Evolutionary conservation across 2,113 vertebrate genomes (phyloP), one percentile per base, ranked within the genome.

Genomic region (Dinomys branickii): DNA sequence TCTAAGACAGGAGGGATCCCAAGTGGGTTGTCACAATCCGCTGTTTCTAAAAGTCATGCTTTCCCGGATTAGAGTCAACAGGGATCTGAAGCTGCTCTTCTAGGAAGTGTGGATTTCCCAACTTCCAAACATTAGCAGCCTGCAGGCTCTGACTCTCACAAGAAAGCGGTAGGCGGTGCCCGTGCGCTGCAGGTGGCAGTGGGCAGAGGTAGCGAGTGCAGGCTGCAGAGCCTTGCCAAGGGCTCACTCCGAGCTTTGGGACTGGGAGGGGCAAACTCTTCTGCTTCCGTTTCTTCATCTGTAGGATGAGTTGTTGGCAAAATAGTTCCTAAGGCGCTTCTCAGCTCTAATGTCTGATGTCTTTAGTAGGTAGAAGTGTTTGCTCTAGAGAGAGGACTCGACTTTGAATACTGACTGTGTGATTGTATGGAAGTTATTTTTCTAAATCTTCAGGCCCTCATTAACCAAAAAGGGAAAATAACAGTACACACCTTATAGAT

Each of bases 91-190:
- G 2, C 58, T 90, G 1, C 3, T 63, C 35, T 65, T 28, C 4
- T 8, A 65, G 10, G 54, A 75, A 58, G 71, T 14, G 2, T 71
- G 13, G 35, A 6, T 52, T 83, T 83, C n/a, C 17, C 7, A 41
- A n/a, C 17, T 78, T 1, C 28, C n/a, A 44, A 44, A 81, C 65
- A 81, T 75, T 12, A 38, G 24, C 69, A 73, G 3, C 7, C 20
- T 47, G n/a, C 11, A 61, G 1, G 1, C 44, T 50, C 44, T 24
- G 28, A 58, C 12, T 6, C 3, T 80, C 56, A 28, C 20, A 71
- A 80, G 30, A 20, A 71, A 2, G 4, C 35, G 0, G 16, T 6
- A 58, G 4, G 11, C 3, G 3, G 0, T 9, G 28, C 3, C 3
- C 0, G 3, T 67, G 7, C 84, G 17, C 13, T 14, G 7, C 11